A percentile compares a stretch with the other conserved stretches of the same genome.
phyloP scores from a whole-genome alignment of 2,888 invertebrate species.

The Ellobium chinense region DNA sequence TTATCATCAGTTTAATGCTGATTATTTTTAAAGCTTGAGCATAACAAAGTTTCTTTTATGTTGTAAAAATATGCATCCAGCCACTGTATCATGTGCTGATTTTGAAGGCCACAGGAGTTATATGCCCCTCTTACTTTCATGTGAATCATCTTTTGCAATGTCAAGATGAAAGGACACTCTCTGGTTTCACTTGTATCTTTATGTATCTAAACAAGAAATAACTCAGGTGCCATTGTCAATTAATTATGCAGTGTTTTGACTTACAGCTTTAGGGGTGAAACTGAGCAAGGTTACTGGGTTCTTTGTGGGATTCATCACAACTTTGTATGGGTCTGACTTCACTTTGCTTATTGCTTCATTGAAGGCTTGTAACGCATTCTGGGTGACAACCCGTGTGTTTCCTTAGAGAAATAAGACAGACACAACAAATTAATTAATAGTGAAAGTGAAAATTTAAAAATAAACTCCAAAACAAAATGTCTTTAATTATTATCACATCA shows the following conservation, averaged over 20 bases:
- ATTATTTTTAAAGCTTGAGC: too few relatives aligned
- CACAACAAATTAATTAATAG: background rate
- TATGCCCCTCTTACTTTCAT: too few relatives aligned
- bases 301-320: constrained; percentile 97
- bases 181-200: too few relatives aligned
- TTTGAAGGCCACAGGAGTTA: too few relatives aligned
- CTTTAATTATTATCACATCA: too few relatives aligned
- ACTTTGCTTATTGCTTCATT: constrained; percentile 96
- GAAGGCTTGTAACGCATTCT: constrained; percentile 83
- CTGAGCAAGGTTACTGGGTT: constrained; percentile 96
- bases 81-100: too few relatives aligned
- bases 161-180: too few relatives aligned
- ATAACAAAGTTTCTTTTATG: too few relatives aligned
- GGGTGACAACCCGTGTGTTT: constrained; percentile 97
- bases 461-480: background rate
- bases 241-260: background rate
- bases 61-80: too few relatives aligned
- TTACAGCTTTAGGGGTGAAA: constrained; percentile 84
- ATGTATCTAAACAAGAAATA: too few relatives aligned
- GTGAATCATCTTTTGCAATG: too few relatives aligned
- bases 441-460: background rate
- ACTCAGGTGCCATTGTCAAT: background rate
- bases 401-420: constrained; percentile 75
- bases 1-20: too few relatives aligned
- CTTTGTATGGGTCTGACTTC: constrained; percentile 96